Percentiles rank a stretch among this genome's conserved stretches.
Evolutionary conservation across 2,888 invertebrate genomes (phyloP).

Genomic region (Seira ritae): DNA sequence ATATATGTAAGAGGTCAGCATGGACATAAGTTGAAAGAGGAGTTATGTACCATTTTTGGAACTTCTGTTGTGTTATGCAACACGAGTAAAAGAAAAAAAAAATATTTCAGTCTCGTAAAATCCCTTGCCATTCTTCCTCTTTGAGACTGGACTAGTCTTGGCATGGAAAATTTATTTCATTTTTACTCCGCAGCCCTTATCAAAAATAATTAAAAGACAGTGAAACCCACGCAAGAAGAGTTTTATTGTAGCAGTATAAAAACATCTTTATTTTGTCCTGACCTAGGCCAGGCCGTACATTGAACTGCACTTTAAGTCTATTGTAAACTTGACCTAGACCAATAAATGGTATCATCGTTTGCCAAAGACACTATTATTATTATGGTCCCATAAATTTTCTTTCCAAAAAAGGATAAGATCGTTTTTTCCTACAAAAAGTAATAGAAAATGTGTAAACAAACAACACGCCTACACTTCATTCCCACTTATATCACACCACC

Average conservation of each 20-base stretch:
- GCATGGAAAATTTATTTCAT: slow-evolving; percentile 41
- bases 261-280: no score
- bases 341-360: not conserved
- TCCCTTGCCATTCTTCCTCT: slow-evolving; percentile 27
- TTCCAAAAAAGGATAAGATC: no score
- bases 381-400: slow-evolving; percentile 37
- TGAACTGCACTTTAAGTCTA: no score
- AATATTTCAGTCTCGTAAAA: slow-evolving; percentile 10
- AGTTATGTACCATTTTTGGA: no score
- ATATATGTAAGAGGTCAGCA: no score
- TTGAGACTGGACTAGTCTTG: no score
- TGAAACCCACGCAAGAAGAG: slow-evolving; percentile 38
- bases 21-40: no score
- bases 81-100: not conserved
- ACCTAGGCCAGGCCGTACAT: no score
- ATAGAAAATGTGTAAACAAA: no score
- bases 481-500: not conserved
- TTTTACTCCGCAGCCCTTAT: slow-evolving; percentile 29
- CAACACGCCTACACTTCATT: slow-evolving; percentile 1
- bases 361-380: slow-evolving; percentile 17
- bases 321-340: slow-evolving; percentile 43
- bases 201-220: slow-evolving; percentile 52
- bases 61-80: not conserved
- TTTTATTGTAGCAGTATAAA: no score
- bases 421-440: no score